Evolutionary conservation across 2,888 invertebrate genomes (phyloP).

Genomic region (Lasius platythorax): DNA sequence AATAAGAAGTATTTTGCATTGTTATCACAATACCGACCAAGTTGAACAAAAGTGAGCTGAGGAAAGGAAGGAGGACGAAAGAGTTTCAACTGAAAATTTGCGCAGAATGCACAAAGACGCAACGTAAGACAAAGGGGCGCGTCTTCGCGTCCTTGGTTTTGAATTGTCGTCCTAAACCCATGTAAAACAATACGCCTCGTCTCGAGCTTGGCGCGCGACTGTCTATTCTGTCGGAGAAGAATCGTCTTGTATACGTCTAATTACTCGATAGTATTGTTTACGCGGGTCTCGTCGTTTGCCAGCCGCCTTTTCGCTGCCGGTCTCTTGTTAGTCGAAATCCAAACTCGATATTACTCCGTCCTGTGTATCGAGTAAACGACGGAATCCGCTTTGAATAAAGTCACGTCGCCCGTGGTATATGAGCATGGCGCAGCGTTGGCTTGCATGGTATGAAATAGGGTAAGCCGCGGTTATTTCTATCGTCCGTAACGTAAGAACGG

Average conservation of each 20-base stretch:
- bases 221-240: constrained; percentile 61
- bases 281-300: constrained; percentile 61
- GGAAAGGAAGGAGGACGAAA: constrained; percentile 14
- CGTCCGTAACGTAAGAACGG: constrained; percentile 12
- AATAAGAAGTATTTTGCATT: constrained; percentile 12
- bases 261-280: constrained; percentile 68
- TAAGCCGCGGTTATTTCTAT: constrained; percentile 45
- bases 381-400: constrained; percentile 65
- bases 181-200: constrained; percentile 42
- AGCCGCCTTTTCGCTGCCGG: constrained; percentile 56
- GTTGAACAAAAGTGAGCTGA: constrained; percentile 3
- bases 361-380: constrained; percentile 63
- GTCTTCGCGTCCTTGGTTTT: constrained; percentile 44
- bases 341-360: constrained; percentile 69
- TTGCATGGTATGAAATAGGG: constrained; percentile 36
- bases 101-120: constrained; percentile 44
- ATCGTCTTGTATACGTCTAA: constrained; percentile 65
- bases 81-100: constrained; percentile 44
- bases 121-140: constrained; percentile 42
- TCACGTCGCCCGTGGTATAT: constrained; percentile 58
- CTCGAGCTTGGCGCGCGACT: constrained; percentile 22
- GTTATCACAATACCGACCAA: not conserved
- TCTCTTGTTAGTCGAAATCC: constrained; percentile 71
- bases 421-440: constrained; percentile 24
- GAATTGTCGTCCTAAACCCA: constrained; percentile 45